Evolutionary conservation across 2,797 vertebrate genomes (phyloP), one percentile per base, ranked within the genome.

Genomic region (Gymnodraco acuticeps): DNA sequence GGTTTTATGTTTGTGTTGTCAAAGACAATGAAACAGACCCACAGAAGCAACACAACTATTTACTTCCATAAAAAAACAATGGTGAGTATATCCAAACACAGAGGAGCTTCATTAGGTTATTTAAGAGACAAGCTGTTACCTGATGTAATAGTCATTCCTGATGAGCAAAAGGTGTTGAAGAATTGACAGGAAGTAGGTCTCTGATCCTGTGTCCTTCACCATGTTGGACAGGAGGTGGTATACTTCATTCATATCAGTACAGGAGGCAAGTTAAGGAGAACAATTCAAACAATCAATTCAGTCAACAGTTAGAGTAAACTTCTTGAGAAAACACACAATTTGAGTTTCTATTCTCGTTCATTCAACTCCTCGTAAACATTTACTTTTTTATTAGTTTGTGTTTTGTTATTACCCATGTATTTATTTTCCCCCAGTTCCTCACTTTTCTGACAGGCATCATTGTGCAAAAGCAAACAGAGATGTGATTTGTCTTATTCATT

Each of bases 111-210:
- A 64, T 15, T 16, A 52, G 65, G 65, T 63, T 17, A 64, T 58
- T 62, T 80, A 73, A 56, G 63, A 64, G 41, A 50, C 15, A 12
- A 62, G 64, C 3, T 4, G 61, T 46, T 91, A 99, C 98, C 97
- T 95, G 92, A 99, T 92, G 89, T 97, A 99, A 93, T 99, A 99
- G 92, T 99, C 98, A 6, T 96, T 99, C 91, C 98, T 95, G 91
- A 99, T 98, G 73, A 99, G 97, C 53, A 99, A 93, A 70, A 99
- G 96, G 77, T 99, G 98, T 89, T 99, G 98, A 3, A 99, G 96
- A 87, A 99, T 95, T 15, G 98, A 99, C 58, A 99, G 91, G 81
- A 99, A 96, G 90, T 97, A 98, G 48, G 93, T 82, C 90, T 99
- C 98, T 3, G 98, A 96, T 58, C 94, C 79, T 1, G 98, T 99